These are phyloP conservation scores for Nomada ruficornis DNA, from an alignment of 2,888 invertebrate genomes.

Conservation along the genomic window DNA sequence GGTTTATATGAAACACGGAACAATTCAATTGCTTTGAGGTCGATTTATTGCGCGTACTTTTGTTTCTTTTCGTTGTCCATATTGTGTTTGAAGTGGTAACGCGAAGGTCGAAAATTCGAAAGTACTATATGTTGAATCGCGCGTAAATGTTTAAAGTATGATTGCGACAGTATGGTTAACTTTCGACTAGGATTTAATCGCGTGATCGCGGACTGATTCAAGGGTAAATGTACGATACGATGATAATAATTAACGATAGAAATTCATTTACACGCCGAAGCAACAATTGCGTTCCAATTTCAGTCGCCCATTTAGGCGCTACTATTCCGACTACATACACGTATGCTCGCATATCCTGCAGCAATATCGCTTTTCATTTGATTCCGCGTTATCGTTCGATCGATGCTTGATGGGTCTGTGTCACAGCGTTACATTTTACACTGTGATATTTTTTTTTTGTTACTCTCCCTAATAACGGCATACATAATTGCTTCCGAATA, in stretches of 20 bases:
- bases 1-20: conserved; percentile 30
- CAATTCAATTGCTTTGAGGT: conserved; percentile 66
- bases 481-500: conserved; percentile 42
- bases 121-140: conserved; percentile 65
- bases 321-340: conserved; percentile 32
- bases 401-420: conserved; percentile 68
- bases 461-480: conserved; percentile 62
- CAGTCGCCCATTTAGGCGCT: conserved; percentile 43
- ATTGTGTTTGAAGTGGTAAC: conserved; percentile 60
- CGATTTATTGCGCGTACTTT: conserved; percentile 50
- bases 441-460: conserved; percentile 78
- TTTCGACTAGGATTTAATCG: conserved; percentile 75
- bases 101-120: conserved; percentile 59
- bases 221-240: conserved; percentile 65
- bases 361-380: conserved; percentile 17
- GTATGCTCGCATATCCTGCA: conserved; percentile 4
- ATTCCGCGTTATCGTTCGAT: conserved; percentile 47
- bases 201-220: conserved; percentile 76
- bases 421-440: conserved; percentile 78
- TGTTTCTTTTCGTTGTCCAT: conserved; percentile 59
- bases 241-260: conserved; percentile 65
- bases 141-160: conserved; percentile 67
- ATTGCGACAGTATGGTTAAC: conserved; percentile 69
- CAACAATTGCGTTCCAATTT: conserved; percentile 48
- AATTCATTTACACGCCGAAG: conserved; percentile 60